A percentile compares a stretch with the other conserved stretches of the same genome.
Conservation (phyloP, 2,113 vertebrate species). For the Neogobius melanostomus region DNA sequence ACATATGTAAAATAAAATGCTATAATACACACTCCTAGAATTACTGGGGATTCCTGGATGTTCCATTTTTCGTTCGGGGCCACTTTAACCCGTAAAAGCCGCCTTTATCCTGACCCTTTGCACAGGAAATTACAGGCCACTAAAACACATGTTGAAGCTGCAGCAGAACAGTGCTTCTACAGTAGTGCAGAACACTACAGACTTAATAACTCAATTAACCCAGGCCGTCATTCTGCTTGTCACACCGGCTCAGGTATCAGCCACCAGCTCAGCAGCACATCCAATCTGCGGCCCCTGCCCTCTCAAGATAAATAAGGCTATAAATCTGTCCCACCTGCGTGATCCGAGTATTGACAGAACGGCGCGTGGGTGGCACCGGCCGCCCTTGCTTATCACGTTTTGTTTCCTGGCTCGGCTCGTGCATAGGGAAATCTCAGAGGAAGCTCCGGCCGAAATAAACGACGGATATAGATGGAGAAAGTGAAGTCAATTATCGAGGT, state of each 20-base stretch:
- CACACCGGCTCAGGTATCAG: slow-evolving; percentile 51
- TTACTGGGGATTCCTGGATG: neutral
- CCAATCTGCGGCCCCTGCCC: slow-evolving; percentile 64
- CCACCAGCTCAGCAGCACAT: slow-evolving; percentile 40
- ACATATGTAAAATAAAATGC: neutral
- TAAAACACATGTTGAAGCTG: slow-evolving; percentile 36
- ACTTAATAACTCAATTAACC: slow-evolving; percentile 66
- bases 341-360: slow-evolving; percentile 55
- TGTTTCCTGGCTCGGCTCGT: slow-evolving; percentile 42
- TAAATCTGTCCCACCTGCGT: slow-evolving; percentile 37
- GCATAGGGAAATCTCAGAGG: slow-evolving; percentile 42
- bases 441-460: slow-evolving; percentile 13
- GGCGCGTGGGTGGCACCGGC: slow-evolving; percentile 46
- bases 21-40: neutral
- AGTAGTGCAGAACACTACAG: too few relatives aligned
- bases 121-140: slow-evolving; percentile 10
- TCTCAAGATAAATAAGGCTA: slow-evolving; percentile 60
- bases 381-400: slow-evolving; percentile 44
- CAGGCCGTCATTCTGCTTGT: slow-evolving; percentile 41
- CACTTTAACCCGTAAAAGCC: slow-evolving; percentile 6
- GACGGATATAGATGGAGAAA: neutral
- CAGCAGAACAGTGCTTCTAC: slow-evolving; percentile 18
- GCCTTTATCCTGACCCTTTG: slow-evolving; percentile 17
- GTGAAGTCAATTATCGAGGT: neutral
- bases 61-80: neutral